Conservation (phyloP, 1,140 invertebrate species). For the Hesperophylax magnus region DNA sequence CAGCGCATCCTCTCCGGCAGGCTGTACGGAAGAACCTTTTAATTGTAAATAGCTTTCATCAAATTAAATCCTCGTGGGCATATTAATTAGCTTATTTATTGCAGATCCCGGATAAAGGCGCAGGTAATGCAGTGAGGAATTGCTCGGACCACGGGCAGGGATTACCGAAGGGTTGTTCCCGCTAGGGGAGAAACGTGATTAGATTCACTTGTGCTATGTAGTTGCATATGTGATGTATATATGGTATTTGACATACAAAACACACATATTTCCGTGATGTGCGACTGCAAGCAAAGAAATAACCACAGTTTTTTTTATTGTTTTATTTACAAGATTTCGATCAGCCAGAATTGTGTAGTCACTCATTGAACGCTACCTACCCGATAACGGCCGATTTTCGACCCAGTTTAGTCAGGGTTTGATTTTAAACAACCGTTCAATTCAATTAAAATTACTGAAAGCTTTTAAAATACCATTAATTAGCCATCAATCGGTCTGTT, state of each 20-base stretch:
- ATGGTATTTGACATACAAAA: not conserved
- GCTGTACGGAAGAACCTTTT: not conserved
- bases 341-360: too few species aligned
- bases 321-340: too few species aligned
- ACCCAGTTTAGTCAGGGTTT: too few species aligned
- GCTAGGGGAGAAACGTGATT: too few species aligned
- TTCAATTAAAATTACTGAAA: too few species aligned
- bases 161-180: not conserved
- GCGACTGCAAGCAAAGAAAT: not conserved
- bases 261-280: not conserved
- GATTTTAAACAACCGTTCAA: too few species aligned
- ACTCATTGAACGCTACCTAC: too few species aligned
- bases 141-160: not conserved
- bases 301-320: too few species aligned
- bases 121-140: not conserved
- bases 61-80: not conserved
- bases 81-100: constrained; percentile 12
- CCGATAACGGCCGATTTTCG: too few species aligned
- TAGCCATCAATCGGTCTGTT: too few species aligned
- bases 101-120: not conserved
- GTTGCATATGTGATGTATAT: not conserved
- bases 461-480: too few species aligned
- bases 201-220: not conserved
- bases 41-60: constrained; percentile 4
- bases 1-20: not conserved